Evolutionary conservation across 1,140 invertebrate species (phyloP), one percentile per base, ranked within the genome.

Genomic region (Lordiphosa mommai): DNA sequence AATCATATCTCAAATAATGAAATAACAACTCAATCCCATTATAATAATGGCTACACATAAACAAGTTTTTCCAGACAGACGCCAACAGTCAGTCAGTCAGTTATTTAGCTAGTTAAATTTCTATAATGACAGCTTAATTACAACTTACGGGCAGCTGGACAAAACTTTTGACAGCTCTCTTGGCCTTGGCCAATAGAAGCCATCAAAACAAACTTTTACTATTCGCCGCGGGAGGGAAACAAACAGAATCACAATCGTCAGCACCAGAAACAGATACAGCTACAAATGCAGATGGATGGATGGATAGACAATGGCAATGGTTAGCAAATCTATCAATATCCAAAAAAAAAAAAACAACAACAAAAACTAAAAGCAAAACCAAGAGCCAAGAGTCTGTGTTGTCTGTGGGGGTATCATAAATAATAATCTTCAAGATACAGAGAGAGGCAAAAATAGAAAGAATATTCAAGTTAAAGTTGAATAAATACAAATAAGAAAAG

Each of bases 81-180:
- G 23, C 23, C 23, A 27, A 6, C 23, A 27, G 20, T 23, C 20
- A 23, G 20, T 6, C 20, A 23, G 23, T 47, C 38, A 53, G 23
- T 44, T 32, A 59, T 51, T 29, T 14, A 14, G 23, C 36, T 13
- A 20, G 46, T 32, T 50, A n/a, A 30, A n/a, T 51, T 30, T 60
- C 32, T 52, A 38, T 17, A 46, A 53, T 53, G 40, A 38, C 29
- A 56, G 51, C 29, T 37, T 34, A 55, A 55, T 61, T 34, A 30
- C 16, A 37, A 27, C 43, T 53, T 53, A 32, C 8, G 14, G 23
- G 57, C 41, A 50, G 29, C 10, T 43, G 29, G 13, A 41, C 32
- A 60, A 44, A 60, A 60, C 40, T 41, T 60, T 60, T 53, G 41
- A 60, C 49, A 46, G 57, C 40, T 8, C 23, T n/a, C 14, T 41